Conservation (phyloP, 2,888 invertebrate species). For the Drosophila conformis region DNA sequence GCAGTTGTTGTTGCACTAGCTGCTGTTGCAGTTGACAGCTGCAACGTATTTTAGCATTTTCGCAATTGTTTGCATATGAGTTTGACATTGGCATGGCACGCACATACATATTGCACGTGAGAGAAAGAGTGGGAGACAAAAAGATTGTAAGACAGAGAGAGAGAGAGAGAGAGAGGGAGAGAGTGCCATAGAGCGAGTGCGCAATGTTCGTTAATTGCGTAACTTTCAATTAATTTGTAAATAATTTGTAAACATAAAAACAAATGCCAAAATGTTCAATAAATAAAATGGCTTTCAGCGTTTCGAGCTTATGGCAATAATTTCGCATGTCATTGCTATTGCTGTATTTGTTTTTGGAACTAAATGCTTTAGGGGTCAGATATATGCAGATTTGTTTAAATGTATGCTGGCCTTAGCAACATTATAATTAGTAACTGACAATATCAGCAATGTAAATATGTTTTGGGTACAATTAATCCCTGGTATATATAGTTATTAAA, state of each 20-base stretch:
- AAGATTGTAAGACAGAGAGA: background rate
- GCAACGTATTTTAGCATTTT: slow-evolving; percentile 54
- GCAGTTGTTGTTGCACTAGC: slow-evolving; percentile 34
- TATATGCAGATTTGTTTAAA: slow-evolving; percentile 39
- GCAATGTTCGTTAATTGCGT: slow-evolving; percentile 50
- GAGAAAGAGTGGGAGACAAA: background rate
- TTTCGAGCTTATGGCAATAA: background rate
- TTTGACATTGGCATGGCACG: slow-evolving; percentile 65
- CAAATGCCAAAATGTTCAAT: slow-evolving; percentile 21
- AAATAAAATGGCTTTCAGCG: slow-evolving; percentile 7
- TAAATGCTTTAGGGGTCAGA: slow-evolving; percentile 9
- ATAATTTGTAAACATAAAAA: slow-evolving; percentile 58
- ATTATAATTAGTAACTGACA: slow-evolving; percentile 23
- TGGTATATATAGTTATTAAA: background rate
- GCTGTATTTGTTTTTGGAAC: slow-evolving; percentile 21
- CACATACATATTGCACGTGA: slow-evolving; percentile 23
- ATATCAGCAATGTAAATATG: slow-evolving; percentile 7
- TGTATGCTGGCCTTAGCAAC: background rate
- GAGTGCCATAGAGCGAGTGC: background rate
- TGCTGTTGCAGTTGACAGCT: slow-evolving; percentile 49
- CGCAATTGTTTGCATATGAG: slow-evolving; percentile 64
- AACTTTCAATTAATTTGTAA: slow-evolving; percentile 70
- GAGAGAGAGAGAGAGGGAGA: background rate
- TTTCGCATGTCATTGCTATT: slow-evolving; percentile 23
- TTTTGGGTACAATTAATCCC: background rate